These are phyloP conservation scores for Amazona finschi DNA, from an alignment of 2,797 vertebrate genomes.

Conservation along the genomic window DNA sequence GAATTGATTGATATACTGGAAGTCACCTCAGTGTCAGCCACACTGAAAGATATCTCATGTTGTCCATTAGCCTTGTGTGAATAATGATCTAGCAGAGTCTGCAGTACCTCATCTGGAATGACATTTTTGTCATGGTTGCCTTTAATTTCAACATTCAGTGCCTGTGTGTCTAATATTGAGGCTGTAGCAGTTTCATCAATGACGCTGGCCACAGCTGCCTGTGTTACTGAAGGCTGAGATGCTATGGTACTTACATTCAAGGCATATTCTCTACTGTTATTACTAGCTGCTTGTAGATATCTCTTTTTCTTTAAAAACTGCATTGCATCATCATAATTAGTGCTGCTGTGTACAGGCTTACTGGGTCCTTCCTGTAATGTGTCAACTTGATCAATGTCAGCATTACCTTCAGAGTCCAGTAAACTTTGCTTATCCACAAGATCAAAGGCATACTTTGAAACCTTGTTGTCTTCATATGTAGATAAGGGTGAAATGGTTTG, in stretches of 20 bases:
- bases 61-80: slow-evolving; percentile 97
- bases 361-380: slow-evolving; percentile 87
- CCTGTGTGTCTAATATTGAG: slow-evolving; percentile 91
- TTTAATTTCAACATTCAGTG: slow-evolving; percentile 90
- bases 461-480: slow-evolving; percentile 92
- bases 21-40: slow-evolving; percentile 94
- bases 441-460: slow-evolving; percentile 92
- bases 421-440: slow-evolving; percentile 95
- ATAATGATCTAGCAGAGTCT: slow-evolving; percentile 97
- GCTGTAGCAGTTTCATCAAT: slow-evolving; percentile 91
- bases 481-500: slow-evolving; percentile 88
- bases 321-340: slow-evolving; percentile 98
- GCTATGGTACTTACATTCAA: slow-evolving; percentile 91
- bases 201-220: slow-evolving; percentile 89
- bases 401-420: slow-evolving; percentile 87
- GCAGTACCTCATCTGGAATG: slow-evolving; percentile 96
- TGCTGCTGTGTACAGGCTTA: slow-evolving; percentile 91
- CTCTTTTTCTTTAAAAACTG: slow-evolving; percentile 99
- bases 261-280: slow-evolving; percentile 88
- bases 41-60: slow-evolving; percentile 94
- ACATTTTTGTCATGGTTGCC: slow-evolving; percentile 92
- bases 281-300: slow-evolving; percentile 91
- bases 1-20: slow-evolving; percentile 98
- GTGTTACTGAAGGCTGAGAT: slow-evolving; percentile 89
- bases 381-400: slow-evolving; percentile 90